A percentile compares a stretch with the other conserved stretches of the same genome.
phyloP scores from a whole-genome alignment of 2,888 invertebrate species.

The Spilosoma lubricipeda region DNA sequence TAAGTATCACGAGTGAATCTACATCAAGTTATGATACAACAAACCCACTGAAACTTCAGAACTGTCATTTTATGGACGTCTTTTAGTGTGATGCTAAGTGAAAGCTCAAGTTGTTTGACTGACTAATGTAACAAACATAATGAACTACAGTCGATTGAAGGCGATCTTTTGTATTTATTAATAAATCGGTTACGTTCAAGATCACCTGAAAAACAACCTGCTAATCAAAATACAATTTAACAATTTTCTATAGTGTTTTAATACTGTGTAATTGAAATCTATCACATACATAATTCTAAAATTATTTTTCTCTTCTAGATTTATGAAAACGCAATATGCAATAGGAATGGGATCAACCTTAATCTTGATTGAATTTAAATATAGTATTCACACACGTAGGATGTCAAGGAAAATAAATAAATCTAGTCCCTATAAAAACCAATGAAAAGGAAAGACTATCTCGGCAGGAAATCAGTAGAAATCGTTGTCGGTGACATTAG shows the following conservation, averaged over 20 bases:
- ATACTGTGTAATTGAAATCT: background rate
- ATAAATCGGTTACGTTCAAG: background rate
- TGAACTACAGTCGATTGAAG: background rate
- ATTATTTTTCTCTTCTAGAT: background rate
- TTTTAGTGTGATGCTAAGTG: background rate
- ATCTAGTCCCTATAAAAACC: conserved; percentile 4
- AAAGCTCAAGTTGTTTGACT: background rate
- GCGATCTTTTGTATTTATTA: background rate
- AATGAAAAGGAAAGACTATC: conserved; percentile 14
- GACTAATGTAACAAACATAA: background rate
- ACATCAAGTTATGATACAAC: too few species aligned
- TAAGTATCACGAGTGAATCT: too few species aligned
- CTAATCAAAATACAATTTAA: background rate
- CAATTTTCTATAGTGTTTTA: background rate
- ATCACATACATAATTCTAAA: too few species aligned
- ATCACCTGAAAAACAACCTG: background rate
- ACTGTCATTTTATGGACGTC: too few species aligned
- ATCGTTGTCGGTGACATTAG: conserved; percentile 29
- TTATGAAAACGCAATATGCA: background rate
- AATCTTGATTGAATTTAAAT: background rate
- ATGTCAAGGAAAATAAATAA: background rate
- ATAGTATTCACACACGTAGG: background rate
- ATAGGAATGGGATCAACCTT: too few species aligned
- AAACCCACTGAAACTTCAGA: too few species aligned
- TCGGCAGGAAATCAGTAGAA: conserved; percentile 43